phyloP scores from a whole-genome alignment of 2,888 invertebrate species.

The Dicranocentrus wangi region DNA sequence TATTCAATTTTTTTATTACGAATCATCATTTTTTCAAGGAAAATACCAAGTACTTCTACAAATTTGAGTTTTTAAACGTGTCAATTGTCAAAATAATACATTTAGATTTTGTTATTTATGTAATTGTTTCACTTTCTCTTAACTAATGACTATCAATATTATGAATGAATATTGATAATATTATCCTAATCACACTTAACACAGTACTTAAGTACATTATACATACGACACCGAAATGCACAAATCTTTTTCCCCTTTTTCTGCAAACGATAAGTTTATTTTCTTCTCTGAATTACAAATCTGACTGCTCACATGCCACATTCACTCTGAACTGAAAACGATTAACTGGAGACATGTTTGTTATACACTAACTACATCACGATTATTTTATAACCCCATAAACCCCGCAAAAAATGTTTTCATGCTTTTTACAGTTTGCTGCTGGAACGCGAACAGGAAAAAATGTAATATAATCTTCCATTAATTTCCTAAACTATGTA shows the following conservation, averaged over 20 bases:
- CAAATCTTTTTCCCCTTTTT: neutral
- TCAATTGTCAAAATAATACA: conserved; percentile 26
- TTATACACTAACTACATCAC: neutral
- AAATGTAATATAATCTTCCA: neutral
- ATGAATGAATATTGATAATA: neutral
- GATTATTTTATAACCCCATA: neutral
- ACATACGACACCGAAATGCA: no score
- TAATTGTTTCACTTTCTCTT: neutral
- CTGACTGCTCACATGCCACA: neutral
- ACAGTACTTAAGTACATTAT: neutral
- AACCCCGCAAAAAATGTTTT: neutral
- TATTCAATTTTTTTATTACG: conserved; percentile 45
- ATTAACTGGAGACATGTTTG: neutral
- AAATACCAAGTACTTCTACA: conserved; percentile 24
- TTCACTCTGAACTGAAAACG: no score
- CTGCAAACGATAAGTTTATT: neutral
- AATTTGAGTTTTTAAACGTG: conserved; percentile 8
- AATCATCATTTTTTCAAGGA: conserved; percentile 26
- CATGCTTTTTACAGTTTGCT: no score
- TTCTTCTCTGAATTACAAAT: neutral
- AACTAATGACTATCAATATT: conserved; percentile 6
- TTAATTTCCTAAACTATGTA: neutral
- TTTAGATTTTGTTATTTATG: neutral
- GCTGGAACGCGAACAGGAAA: neutral
- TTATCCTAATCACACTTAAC: neutral